Base-by-base conservation (phyloP, 2,113 vertebrate species). In the Marmota flaviventris region DNA sequence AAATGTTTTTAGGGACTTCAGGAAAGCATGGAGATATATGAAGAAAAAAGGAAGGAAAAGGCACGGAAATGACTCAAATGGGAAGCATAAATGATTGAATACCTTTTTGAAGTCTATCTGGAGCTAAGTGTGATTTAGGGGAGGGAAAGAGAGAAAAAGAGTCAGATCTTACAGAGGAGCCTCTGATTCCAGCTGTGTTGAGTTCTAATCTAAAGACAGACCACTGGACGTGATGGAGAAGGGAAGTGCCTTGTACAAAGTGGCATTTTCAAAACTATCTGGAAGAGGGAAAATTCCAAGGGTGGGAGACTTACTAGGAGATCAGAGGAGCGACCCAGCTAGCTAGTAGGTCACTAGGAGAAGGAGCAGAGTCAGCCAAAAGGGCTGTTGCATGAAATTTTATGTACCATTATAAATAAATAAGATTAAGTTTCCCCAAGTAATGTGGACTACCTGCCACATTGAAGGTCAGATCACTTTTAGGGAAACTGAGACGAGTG, bases 291-390 rank as follows among this genome's bases (percentile, higher is more conserved):
- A 67, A 86, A 32, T 12, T 8, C n/a, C 83, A 69, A 27, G 17
- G 3, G 5, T 61, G 14, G 63, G 53, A 79, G 5, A 39, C 0
- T 11, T 42, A 14, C 48, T 34, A 65, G 34, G n/a, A 65, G 63
- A 61, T 11, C 14, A 13, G 2, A 9, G 37, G 2, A 37, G 8
- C 24, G 1, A 24, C 56, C n/a, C 29, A 12, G 11, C 6, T 29
- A 12, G 11, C 5, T 16, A 34, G 25, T 27, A 32, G 3, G 20
- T 16, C 34, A 27, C 3, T 34, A 65, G 45, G 22, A 37, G 67
- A 67, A 91, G 39, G 27, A 73, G 18, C 2, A 27, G 20, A 81
- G 0, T 42, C 72, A 32, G 13, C 14, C 8, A 29, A n/a, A 32
- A 67, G 37, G 5, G 20, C 14, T 32, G 2, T 16, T 89, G 48